Percentiles rank a stretch among this genome's conserved stretches.
phyloP scores from a whole-genome alignment of 2,888 invertebrate species.

The Rosalia funebris region DNA sequence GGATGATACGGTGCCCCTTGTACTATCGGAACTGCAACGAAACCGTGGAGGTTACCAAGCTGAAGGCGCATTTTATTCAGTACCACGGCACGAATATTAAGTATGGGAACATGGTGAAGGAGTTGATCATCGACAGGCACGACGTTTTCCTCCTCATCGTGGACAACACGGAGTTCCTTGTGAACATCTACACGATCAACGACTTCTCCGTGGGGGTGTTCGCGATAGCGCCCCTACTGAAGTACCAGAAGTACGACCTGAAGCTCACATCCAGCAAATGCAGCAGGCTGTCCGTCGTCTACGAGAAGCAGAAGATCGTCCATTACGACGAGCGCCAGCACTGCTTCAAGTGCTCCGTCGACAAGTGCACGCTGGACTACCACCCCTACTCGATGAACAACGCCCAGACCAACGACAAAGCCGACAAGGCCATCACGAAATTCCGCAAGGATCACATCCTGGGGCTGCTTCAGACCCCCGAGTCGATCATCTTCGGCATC shows the following conservation, averaged over 20 bases:
- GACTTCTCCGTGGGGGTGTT: constrained; percentile 8
- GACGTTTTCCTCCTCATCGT: constrained; percentile 10
- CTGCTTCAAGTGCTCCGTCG: constrained; percentile 20
- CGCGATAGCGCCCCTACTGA: neutral
- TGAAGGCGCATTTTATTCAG: constrained; percentile 30
- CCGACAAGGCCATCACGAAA: neutral
- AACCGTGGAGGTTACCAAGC: constrained; percentile 20
- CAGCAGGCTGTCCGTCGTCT: constrained; percentile 5
- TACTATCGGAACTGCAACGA: constrained; percentile 34
- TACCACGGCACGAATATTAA: constrained; percentile 26
- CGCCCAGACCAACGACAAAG: neutral
- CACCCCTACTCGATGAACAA: constrained; percentile 1
- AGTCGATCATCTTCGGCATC: neutral
- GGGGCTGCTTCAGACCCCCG: neutral
- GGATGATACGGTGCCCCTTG: constrained; percentile 34
- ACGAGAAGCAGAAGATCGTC: constrained; percentile 9
- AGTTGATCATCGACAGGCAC: neutral
- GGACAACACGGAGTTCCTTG: constrained; percentile 9
- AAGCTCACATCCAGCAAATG: constrained; percentile 5
- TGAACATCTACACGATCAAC: constrained; percentile 7
- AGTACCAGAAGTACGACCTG: constrained; percentile 15
- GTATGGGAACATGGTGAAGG: neutral
- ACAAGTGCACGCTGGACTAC: constrained; percentile 7
- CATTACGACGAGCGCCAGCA: constrained; percentile 21
- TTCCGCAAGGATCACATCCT: constrained; percentile 1